These are phyloP conservation scores for Macrotis lagotis DNA, from an alignment of 2,113 vertebrate species.

Conservation along the genomic window DNA sequence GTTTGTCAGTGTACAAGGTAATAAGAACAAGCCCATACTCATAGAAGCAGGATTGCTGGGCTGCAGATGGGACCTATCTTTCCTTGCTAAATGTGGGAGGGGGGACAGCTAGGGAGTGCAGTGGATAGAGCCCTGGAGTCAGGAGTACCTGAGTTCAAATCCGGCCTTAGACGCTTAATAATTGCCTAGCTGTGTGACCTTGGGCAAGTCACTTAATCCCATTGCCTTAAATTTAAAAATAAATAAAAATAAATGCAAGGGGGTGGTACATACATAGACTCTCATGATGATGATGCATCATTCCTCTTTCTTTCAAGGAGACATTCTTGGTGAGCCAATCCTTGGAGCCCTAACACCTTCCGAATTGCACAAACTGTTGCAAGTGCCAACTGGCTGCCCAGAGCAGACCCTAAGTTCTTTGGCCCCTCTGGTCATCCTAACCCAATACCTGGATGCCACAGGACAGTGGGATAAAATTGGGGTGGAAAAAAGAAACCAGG, in stretches of 20 bases:
- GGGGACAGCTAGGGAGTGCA: too few relatives aligned
- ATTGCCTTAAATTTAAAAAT: too few relatives aligned
- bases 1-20: conserved; percentile 84
- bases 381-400: conserved; percentile 69
- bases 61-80: too few relatives aligned
- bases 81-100: too few relatives aligned
- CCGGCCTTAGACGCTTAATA: too few relatives aligned
- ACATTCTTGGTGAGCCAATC: conserved; percentile 75
- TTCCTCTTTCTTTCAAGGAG: conserved; percentile 54
- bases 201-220: too few relatives aligned
- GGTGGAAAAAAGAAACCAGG: conserved; percentile 62
- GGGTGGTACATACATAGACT: neutral
- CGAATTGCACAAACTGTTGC: conserved; percentile 66
- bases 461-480: conserved; percentile 82
- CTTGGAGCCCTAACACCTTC: conserved; percentile 74
- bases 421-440: conserved; percentile 80
- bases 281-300: neutral
- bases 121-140: too few relatives aligned
- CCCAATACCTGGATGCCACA: conserved; percentile 81
- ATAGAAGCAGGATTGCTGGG: neutral
- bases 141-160: too few relatives aligned
- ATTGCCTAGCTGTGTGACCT: too few relatives aligned
- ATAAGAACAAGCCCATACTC: neutral
- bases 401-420: conserved; percentile 82
- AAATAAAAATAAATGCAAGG: too few relatives aligned